phyloP scores from a whole-genome alignment of 2,888 invertebrate genomes.

The Itoplectis maculator region DNA sequence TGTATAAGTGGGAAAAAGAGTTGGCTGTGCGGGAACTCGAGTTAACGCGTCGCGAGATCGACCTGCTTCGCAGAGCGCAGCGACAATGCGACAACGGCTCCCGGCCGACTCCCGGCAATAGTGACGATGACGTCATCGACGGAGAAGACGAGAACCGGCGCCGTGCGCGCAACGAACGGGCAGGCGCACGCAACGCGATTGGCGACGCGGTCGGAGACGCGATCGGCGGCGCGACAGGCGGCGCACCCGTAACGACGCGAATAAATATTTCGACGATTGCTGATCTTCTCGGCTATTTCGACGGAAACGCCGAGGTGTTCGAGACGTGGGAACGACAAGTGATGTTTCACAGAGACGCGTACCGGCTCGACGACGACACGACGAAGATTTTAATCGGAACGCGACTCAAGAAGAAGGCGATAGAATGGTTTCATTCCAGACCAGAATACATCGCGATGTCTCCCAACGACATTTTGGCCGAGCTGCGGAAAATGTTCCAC shows the following conservation, averaged over 20 bases:
- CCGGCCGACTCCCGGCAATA: not conserved
- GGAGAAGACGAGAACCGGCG: not conserved
- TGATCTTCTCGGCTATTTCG: conserved; percentile 22
- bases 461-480: not conserved
- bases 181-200: not conserved
- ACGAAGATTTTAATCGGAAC: conserved; percentile 39
- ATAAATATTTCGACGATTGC: conserved; percentile 5
- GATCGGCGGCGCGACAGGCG: not conserved
- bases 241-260: not conserved
- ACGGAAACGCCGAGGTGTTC: conserved; percentile 27
- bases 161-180: not conserved
- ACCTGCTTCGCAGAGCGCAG: conserved; percentile 30
- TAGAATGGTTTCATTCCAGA: conserved; percentile 49
- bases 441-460: conserved; percentile 30
- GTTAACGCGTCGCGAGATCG: conserved; percentile 59
- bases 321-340: conserved; percentile 51
- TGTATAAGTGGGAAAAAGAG: conserved; percentile 51
- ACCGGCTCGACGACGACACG: conserved; percentile 21
- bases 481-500: conserved; percentile 32
- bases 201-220: not conserved
- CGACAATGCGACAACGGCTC: not conserved
- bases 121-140: not conserved
- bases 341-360: conserved; percentile 29
- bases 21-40: conserved; percentile 54
- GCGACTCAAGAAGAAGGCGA: conserved; percentile 28